Percentiles rank a stretch among this genome's conserved stretches.
phyloP scores from a whole-genome alignment of 2,888 invertebrate genomes.

The Yponomeuta sedellus region DNA sequence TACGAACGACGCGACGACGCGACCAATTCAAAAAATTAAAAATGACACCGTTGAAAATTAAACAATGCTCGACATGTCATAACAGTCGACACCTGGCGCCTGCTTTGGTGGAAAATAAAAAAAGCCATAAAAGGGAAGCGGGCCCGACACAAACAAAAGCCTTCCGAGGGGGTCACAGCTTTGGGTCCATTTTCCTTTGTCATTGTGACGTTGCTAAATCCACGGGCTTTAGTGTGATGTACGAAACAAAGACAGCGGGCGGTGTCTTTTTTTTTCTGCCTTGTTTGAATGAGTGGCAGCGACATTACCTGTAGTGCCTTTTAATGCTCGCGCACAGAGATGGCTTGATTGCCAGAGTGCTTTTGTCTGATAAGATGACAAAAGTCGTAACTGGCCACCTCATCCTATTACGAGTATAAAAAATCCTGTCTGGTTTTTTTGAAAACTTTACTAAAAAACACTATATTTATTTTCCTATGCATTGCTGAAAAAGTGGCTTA shows the following conservation, averaged over 20 bases:
- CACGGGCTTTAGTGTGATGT: conserved; percentile 22
- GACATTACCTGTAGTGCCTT: conserved; percentile 1
- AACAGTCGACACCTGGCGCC: conserved; percentile 48
- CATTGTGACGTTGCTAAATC: conserved; percentile 60
- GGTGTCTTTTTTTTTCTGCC: conserved; percentile 6
- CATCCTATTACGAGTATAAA: not conserved
- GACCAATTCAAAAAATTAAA: conserved; percentile 30
- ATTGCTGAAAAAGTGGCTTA: too few relatives aligned
- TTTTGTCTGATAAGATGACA: not conserved
- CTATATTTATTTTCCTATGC: too few relatives aligned
- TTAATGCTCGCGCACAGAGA: not conserved
- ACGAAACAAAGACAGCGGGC: conserved; percentile 14
- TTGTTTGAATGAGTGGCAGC: conserved; percentile 10
- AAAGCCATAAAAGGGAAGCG: conserved; percentile 45
- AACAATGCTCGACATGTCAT: conserved; percentile 45
- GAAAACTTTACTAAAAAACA: too few relatives aligned
- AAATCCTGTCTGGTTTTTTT: not conserved
- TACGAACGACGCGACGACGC: not conserved
- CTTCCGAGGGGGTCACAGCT: conserved; percentile 63
- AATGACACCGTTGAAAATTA: conserved; percentile 36
- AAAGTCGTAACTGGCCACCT: not conserved
- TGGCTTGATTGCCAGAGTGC: not conserved
- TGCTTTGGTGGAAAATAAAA: conserved; percentile 39
- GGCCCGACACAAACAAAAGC: conserved; percentile 65
- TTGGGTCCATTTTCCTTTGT: conserved; percentile 62